These are phyloP conservation scores for Sardina pilchardus DNA, from an alignment of 2,113 vertebrate genomes.

Conservation along the genomic window DNA sequence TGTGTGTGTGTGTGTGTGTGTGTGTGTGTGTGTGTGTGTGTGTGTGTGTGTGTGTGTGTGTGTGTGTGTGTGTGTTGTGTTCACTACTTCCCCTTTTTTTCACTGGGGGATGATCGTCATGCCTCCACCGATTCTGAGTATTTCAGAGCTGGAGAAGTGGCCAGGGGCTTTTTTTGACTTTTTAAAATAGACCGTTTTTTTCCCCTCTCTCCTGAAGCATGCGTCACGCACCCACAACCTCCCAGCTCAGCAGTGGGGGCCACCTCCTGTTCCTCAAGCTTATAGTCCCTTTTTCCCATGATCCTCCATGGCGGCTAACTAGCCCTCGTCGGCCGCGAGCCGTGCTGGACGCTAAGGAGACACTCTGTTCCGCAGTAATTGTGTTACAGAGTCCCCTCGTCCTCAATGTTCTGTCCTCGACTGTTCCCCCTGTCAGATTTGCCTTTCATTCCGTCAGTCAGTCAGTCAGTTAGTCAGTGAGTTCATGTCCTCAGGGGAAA, in stretches of 20 bases:
- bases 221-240: neutral
- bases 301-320: neutral
- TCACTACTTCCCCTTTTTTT: neutral
- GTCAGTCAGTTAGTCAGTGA: neutral
- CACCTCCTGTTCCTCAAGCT: neutral
- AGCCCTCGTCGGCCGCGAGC: neutral
- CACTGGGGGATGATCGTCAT: neutral
- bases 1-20: neutral
- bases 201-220: neutral
- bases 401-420: conserved; percentile 15
- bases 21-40: neutral
- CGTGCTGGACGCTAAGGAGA: neutral
- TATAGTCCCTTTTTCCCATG: neutral
- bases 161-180: neutral
- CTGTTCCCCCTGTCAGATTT: neutral
- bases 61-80: neutral
- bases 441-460: neutral
- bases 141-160: neutral
- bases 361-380: conserved; percentile 6
- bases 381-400: neutral
- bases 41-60: neutral
- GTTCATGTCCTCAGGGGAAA: neutral
- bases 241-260: neutral
- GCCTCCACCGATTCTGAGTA: neutral
- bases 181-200: neutral